These are phyloP conservation scores for Galeopsomyia nigrocyanea DNA, from an alignment of 2,888 invertebrate species.

Conservation along the genomic window DNA sequence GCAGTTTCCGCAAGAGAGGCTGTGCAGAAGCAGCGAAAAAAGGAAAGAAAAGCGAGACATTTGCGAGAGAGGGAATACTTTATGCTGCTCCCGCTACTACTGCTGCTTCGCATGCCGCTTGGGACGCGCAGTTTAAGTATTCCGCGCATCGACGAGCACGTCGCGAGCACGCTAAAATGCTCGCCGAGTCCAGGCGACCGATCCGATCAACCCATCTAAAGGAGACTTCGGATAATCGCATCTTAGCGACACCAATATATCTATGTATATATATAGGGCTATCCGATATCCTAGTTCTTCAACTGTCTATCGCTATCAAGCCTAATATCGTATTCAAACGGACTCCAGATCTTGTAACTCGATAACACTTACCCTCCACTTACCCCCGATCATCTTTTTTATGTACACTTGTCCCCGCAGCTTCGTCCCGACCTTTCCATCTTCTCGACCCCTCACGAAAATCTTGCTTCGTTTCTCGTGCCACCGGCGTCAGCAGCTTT, in stretches of 20 bases:
- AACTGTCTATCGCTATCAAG: constrained; percentile 21
- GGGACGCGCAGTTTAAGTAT: constrained; percentile 61
- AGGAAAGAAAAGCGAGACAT: neutral
- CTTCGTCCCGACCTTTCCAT: no score
- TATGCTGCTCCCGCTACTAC: constrained; percentile 2
- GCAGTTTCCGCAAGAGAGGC: constrained; percentile 3
- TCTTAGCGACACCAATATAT: constrained; percentile 37
- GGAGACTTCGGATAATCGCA: constrained; percentile 59
- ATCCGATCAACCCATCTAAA: no score
- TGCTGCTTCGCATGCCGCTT: constrained; percentile 12
- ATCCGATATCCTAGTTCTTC: constrained; percentile 51
- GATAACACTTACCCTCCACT: constrained; percentile 59
- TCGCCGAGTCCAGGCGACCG: neutral
- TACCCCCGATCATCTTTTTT: no score
- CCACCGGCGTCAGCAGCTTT: no score
- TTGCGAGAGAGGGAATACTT: constrained; percentile 18
- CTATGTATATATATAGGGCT: constrained; percentile 16
- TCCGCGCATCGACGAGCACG: constrained; percentile 53
- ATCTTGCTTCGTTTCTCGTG: no score
- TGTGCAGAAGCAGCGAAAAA: neutral
- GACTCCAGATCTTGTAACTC: constrained; percentile 59
- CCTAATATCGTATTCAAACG: constrained; percentile 64
- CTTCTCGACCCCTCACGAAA: no score
- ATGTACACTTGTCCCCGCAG: no score
- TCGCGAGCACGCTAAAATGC: neutral